phyloP scores from a whole-genome alignment of 2,113 vertebrate genomes.

The Rousettus leschenaultii region DNA sequence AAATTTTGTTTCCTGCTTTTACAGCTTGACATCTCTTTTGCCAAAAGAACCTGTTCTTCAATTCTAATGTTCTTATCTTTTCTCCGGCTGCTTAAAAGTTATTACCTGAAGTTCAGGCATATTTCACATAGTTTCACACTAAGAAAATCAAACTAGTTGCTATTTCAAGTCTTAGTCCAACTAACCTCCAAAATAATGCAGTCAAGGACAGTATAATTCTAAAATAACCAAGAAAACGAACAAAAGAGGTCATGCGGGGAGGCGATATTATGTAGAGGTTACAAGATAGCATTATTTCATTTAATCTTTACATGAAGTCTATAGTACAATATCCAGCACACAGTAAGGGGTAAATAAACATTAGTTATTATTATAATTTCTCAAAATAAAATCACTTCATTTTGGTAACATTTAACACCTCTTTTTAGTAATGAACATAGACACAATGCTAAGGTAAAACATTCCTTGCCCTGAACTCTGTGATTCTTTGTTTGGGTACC shows the following conservation, averaged over 20 bases:
- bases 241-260: not conserved
- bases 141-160: not conserved
- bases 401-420: not conserved
- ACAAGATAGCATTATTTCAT: not conserved
- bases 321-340: not conserved
- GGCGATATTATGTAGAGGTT: not conserved
- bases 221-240: not conserved
- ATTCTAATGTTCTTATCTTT: constrained; percentile 4
- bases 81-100: not conserved
- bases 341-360: not conserved
- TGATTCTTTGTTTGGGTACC: not conserved
- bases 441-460: not conserved
- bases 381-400: not conserved
- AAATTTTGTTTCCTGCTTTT: not conserved
- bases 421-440: not conserved
- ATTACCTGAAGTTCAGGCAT: not conserved
- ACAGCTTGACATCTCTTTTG: not conserved
- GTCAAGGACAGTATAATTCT: not conserved
- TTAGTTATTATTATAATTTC: not conserved
- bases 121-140: not conserved
- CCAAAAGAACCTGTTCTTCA: not conserved
- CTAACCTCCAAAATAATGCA: not conserved
- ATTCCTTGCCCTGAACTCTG: not conserved
- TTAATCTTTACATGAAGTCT: not conserved
- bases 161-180: not conserved